These are phyloP conservation scores for Oscheius sp. DNA, from an alignment of 2,888 invertebrate species.

Conservation along the genomic window DNA sequence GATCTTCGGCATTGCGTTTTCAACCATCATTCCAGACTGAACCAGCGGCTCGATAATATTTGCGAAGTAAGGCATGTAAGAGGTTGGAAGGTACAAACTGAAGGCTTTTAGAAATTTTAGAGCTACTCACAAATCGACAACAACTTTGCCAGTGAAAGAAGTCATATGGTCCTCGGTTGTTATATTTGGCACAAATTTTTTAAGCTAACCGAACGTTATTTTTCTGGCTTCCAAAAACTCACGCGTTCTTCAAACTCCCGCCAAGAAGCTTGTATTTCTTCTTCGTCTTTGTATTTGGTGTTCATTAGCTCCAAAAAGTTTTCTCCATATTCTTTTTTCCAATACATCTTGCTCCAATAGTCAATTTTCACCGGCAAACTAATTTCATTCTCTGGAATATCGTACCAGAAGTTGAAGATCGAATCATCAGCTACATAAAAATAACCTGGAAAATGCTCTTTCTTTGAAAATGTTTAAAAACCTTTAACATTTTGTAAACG, in stretches of 20 bases:
- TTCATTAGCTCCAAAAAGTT: background rate
- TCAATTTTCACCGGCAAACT: too few relatives aligned
- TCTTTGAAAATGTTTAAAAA: too few relatives aligned
- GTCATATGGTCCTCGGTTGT: background rate
- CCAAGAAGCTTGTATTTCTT: background rate
- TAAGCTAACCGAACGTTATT: background rate
- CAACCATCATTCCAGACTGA: background rate
- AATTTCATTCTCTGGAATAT: background rate
- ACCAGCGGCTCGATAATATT: background rate
- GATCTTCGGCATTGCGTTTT: background rate
- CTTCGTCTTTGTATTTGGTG: background rate
- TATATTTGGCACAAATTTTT: background rate
- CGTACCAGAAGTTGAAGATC: background rate
- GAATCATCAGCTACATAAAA: background rate
- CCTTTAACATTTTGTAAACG: conserved; percentile 18
- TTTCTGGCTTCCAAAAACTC: background rate
- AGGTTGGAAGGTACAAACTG: background rate
- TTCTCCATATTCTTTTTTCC: background rate
- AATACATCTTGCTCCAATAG: too few relatives aligned
- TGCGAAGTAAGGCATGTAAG: background rate
- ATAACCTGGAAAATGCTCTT: background rate
- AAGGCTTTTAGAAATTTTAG: background rate
- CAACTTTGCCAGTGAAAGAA: background rate
- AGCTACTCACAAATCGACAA: background rate
- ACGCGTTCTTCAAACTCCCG: background rate